These are phyloP conservation scores for Pasiphila rectangulata DNA, from an alignment of 2,888 invertebrate genomes.

Conservation along the genomic window DNA sequence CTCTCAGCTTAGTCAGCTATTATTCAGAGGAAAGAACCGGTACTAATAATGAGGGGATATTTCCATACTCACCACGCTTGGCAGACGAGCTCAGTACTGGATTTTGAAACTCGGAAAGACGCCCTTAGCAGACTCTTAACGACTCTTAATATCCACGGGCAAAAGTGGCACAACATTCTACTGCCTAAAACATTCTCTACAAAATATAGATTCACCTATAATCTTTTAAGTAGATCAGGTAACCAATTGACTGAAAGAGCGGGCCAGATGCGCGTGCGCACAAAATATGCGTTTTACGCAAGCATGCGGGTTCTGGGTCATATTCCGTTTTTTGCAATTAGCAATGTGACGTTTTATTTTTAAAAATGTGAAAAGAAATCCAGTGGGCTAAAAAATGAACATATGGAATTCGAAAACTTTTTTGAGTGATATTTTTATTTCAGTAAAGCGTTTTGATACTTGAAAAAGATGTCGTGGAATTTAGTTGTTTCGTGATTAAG, in stretches of 20 bases:
- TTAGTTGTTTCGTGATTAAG: too few relatives aligned
- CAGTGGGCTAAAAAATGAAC: slow-evolving; percentile 47
- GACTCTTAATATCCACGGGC: too few relatives aligned
- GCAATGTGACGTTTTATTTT: slow-evolving; percentile 36
- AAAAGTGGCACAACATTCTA: too few relatives aligned
- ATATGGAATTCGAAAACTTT: slow-evolving; percentile 44
- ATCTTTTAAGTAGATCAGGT: not conserved
- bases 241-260: not conserved
- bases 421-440: slow-evolving; percentile 9
- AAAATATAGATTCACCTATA: not conserved
- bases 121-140: too few relatives aligned
- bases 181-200: too few relatives aligned
- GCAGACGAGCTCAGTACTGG: too few relatives aligned
- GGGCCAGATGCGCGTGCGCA: slow-evolving; percentile 23
- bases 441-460: slow-evolving; percentile 31
- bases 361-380: slow-evolving; percentile 42
- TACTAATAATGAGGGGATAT: too few relatives aligned
- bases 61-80: too few relatives aligned
- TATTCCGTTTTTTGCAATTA: slow-evolving; percentile 42
- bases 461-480: too few relatives aligned
- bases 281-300: slow-evolving; percentile 19
- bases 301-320: slow-evolving; percentile 44
- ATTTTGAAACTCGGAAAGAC: too few relatives aligned
- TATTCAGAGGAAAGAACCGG: too few relatives aligned
- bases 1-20: too few relatives aligned